Conservation (phyloP, 1,140 invertebrate species). For the Cyclina sinensis region DNA sequence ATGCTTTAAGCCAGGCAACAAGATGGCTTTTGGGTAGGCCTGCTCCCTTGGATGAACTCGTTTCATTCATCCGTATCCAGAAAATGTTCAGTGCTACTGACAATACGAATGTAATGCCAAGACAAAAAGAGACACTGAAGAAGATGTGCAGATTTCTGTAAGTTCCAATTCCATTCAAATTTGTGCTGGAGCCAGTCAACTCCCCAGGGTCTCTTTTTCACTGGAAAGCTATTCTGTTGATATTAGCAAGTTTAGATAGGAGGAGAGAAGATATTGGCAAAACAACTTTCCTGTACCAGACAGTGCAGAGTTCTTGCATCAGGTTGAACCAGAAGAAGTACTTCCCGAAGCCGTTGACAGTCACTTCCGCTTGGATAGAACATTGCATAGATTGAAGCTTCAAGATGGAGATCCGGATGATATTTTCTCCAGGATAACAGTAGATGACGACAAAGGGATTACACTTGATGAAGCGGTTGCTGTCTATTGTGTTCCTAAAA, state of each 20-base stretch:
- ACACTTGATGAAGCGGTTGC: neutral
- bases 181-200: neutral
- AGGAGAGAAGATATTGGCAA: neutral
- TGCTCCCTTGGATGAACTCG: neutral
- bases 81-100: neutral
- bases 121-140: neutral
- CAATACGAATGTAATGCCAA: neutral
- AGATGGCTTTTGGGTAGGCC: neutral
- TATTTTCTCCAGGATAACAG: neutral
- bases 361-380: slow-evolving; percentile 33
- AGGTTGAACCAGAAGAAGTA: neutral
- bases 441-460: neutral
- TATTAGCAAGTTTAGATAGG: neutral
- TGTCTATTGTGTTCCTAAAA: neutral
- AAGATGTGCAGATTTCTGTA: neutral
- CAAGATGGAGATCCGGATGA: neutral
- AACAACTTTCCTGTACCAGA: neutral
- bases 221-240: neutral
- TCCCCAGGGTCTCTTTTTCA: neutral
- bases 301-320: neutral
- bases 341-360: slow-evolving; percentile 14
- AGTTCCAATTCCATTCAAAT: neutral
- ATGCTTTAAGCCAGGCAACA: neutral
- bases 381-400: neutral
- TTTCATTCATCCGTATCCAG: neutral